A percentile compares a stretch with the other conserved stretches of the same genome.
Conservation (phyloP, 2,113 vertebrate species). For the Indicator indicator region DNA sequence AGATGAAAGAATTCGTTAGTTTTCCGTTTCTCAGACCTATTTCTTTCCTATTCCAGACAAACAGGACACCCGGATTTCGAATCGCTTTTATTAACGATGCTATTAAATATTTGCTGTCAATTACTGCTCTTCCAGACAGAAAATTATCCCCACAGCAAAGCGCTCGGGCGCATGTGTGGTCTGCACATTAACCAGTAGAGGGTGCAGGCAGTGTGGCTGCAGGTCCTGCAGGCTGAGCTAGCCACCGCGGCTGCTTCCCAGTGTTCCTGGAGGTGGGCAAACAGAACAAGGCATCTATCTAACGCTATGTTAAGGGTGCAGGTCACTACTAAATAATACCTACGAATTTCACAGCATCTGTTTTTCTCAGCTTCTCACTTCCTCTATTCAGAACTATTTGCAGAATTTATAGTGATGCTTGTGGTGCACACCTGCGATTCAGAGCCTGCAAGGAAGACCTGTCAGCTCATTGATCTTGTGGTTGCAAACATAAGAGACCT, state of each 20-base stretch:
- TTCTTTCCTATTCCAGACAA: background rate
- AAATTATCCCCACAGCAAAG: background rate
- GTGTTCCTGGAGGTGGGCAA: background rate
- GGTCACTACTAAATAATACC: background rate
- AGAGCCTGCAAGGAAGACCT: background rate
- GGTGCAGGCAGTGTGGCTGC: constrained; percentile 45
- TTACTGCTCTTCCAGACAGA: background rate
- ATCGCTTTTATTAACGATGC: background rate
- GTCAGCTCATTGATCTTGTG: background rate
- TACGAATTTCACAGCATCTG: background rate
- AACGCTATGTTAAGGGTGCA: accelerated
- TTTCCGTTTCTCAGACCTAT: background rate
- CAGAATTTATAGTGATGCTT: background rate
- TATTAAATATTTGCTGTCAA: background rate
- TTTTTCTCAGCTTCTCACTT: background rate
- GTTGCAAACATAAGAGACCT: accelerated
- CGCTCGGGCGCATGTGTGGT: background rate
- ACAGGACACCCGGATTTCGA: background rate
- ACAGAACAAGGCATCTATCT: background rate
- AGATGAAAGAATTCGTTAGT: background rate
- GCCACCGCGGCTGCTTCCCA: background rate
- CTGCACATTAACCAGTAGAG: constrained; percentile 57
- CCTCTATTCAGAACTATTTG: background rate
- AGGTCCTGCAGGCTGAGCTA: background rate
- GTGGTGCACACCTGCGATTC: background rate